Evolutionary conservation across 2,888 invertebrate genomes (phyloP), one percentile per base, ranked within the genome.

Genomic region (Cylloceria caligata): DNA sequence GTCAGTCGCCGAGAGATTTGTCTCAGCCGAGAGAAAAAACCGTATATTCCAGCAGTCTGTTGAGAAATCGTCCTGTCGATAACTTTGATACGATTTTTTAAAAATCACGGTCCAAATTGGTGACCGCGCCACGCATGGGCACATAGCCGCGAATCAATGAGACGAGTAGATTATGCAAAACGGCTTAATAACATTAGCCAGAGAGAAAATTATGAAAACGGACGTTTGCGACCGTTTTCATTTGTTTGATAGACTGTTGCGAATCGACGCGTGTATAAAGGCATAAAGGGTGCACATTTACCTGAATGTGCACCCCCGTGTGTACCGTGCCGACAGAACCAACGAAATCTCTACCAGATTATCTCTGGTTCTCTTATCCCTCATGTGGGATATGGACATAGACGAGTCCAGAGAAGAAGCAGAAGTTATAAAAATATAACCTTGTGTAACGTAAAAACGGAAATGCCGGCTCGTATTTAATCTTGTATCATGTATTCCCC

Each of bases 51-150:
- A 78, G 74, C 78, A 78, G 74, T 69, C 69, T 78, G 77, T 78
- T 77, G 77, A 68, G n/a, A 67, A 82, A 57, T 60, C 47, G 73
- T 74, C 76, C 76, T 49, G 69, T 80, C 76, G 71, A 69, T 52
- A 67, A 80, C 75, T 76, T 84, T 79, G 75, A 83, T 84, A 83
- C 78, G 75, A 81, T 79, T 81, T 84, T 84, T 83, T 83, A 75
- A 62, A 72, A 57, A 78, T 71, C 60, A 81, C 81, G 74, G 60
- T 81, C 71, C 60, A 57, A 57, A 68, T 6, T 45, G 3, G 64
- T 34, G 52, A 49, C 34, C 62, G 77, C 36, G 67, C 36, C 24
- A 24, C 52, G 34, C 34, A 57, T 36, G 5, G 60, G 34, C 60
- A 36, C 30, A 34, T 60, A 16, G 34, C 19, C 49, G 67, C 7